Conservation (phyloP, 1,140 invertebrate genomes). For the Microplitis mediator region DNA sequence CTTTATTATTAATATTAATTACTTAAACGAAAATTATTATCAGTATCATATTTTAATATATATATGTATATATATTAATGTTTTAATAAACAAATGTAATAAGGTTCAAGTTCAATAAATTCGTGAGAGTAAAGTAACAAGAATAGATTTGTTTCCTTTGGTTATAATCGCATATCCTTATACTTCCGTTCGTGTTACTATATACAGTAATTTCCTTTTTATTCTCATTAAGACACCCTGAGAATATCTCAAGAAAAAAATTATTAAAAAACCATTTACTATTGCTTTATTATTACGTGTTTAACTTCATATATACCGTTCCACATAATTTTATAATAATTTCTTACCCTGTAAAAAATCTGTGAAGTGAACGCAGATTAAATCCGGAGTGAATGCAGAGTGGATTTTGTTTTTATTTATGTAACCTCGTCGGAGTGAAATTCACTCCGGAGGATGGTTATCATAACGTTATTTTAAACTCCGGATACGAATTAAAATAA, state of each 20-base stretch:
- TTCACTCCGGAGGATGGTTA: too few relatives aligned
- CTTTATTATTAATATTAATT: too few relatives aligned
- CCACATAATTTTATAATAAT: too few relatives aligned
- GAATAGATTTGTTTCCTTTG: slow-evolving; percentile 19
- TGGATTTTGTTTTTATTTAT: too few relatives aligned
- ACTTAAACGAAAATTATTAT: not conserved
- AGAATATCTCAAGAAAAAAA: slow-evolving; percentile 12
- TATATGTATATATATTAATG: not conserved
- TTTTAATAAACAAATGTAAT: not conserved
- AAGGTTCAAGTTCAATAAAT: slow-evolving; percentile 9
- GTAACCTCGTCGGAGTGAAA: too few relatives aligned
- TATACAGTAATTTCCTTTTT: slow-evolving; percentile 24
- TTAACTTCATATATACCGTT: not conserved
- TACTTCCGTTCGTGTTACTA: not conserved
- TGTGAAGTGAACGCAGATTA: too few relatives aligned
- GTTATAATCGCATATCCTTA: slow-evolving; percentile 6
- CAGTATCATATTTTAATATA: not conserved
- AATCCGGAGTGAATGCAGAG: too few relatives aligned
- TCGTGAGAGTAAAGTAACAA: slow-evolving; percentile 22
- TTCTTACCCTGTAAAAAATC: too few relatives aligned
- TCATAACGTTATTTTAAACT: too few relatives aligned
- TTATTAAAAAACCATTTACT: not conserved
- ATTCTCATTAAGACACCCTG: slow-evolving; percentile 26
- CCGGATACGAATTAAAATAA: too few relatives aligned
- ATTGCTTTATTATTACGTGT: not conserved